Evolutionary conservation across 2,113 vertebrate genomes (phyloP).

Genomic region (Urocynchramus pylzowi): DNA sequence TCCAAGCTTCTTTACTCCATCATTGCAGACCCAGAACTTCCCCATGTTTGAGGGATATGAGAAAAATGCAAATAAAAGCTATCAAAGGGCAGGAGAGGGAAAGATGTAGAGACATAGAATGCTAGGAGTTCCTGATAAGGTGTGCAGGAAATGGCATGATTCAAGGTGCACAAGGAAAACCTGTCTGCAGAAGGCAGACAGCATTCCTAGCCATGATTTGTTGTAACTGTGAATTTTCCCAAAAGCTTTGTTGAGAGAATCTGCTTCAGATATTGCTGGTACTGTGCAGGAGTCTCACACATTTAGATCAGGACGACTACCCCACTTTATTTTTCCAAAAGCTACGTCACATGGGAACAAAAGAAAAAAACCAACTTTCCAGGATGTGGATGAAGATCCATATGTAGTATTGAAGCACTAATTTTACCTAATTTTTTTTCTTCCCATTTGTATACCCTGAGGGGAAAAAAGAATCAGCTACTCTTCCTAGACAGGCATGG

Average conservation of each 20-base stretch:
- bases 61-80: neutral
- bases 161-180: neutral
- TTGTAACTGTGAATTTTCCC: neutral
- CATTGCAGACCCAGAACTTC: neutral
- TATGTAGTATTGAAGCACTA: neutral
- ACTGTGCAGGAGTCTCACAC: neutral
- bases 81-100: neutral
- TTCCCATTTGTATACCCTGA: neutral
- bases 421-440: neutral
- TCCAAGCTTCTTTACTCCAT: neutral
- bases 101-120: neutral
- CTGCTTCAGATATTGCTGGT: neutral
- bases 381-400: neutral
- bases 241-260: neutral
- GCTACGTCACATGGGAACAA: neutral
- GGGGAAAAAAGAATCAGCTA: neutral
- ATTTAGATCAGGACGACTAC: neutral
- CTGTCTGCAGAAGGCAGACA: neutral
- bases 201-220: neutral
- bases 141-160: neutral
- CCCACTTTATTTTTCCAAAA: neutral
- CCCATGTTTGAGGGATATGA: neutral
- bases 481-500: neutral
- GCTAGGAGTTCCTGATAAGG: neutral
- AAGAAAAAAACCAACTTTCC: neutral